Conservation (phyloP, 2,888 invertebrate genomes). For the Melinaea menophilus region DNA sequence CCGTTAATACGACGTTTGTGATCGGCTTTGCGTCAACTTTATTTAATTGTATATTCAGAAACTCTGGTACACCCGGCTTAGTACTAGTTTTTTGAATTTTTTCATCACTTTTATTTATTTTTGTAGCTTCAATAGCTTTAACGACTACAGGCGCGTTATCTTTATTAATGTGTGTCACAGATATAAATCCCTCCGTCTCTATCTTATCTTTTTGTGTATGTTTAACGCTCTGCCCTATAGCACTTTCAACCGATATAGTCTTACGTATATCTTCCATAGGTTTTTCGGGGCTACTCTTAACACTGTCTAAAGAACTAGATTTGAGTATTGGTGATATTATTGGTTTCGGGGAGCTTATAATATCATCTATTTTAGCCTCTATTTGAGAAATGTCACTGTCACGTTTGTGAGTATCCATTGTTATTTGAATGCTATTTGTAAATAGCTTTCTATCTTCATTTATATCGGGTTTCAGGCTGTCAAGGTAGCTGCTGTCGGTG, state of each 20-base stretch:
- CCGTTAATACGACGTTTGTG: slow-evolving; percentile 81
- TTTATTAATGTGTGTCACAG: slow-evolving; percentile 78
- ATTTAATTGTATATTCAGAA: slow-evolving; percentile 83
- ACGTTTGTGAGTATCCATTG: slow-evolving; percentile 61
- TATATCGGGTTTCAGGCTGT: slow-evolving; percentile 66
- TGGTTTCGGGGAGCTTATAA: slow-evolving; percentile 75
- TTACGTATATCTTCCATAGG: slow-evolving; percentile 67
- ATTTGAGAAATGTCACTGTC: slow-evolving; percentile 74
- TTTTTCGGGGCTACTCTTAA: slow-evolving; percentile 76
- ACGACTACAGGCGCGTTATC: slow-evolving; percentile 50
- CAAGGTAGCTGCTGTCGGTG: slow-evolving; percentile 70
- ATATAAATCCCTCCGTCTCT: slow-evolving; percentile 71
- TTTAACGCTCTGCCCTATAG: slow-evolving; percentile 50
- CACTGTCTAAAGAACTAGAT: slow-evolving; percentile 78
- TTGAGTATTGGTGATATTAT: slow-evolving; percentile 71
- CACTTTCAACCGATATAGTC: slow-evolving; percentile 73
- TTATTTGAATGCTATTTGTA: slow-evolving; percentile 65
- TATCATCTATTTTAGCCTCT: slow-evolving; percentile 76
- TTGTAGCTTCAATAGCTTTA: slow-evolving; percentile 47
- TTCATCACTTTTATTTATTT: slow-evolving; percentile 61
- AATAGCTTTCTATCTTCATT: slow-evolving; percentile 64
- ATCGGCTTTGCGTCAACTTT: slow-evolving; percentile 81
- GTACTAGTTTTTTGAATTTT: slow-evolving; percentile 51
- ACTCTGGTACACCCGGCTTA: slow-evolving; percentile 79
- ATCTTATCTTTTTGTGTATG: slow-evolving; percentile 47